Evolutionary conservation across 2,888 invertebrate species (phyloP), one percentile per base, ranked within the genome.

Genomic region (Ormyrus labotus): DNA sequence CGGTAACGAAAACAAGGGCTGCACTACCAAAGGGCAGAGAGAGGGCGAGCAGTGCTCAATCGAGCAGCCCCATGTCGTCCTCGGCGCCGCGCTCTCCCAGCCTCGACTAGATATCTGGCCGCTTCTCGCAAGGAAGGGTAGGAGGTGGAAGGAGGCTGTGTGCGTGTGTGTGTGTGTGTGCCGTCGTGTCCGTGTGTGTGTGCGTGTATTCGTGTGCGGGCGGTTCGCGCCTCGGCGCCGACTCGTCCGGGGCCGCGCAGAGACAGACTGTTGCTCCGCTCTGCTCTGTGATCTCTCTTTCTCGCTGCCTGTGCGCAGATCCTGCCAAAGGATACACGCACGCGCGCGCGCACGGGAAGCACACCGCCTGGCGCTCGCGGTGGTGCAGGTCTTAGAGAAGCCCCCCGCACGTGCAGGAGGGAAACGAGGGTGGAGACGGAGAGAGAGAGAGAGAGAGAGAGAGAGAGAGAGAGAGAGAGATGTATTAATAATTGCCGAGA

Each of bases 311-410:
- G 19, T 19, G 19, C 19, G 19, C 19, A 19, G 19, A 19, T 19
- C 19, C 19, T 19, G 50, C 8, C 9, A n/a, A n/a, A 19, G 19
- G 19, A 19, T 19, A 50, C 19, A 72, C 72, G 67, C 78, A 71
- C 48, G 60, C 60, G 78, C 71, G 78, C 78, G 78, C 78, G 78
- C 78, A 65, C 19, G 53, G 19, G 19, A 19, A 19, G 1, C 19
- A 19, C 19, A 19, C 1, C 19, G 19, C 1, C 19, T 19, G 5
- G 47, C 3, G 63, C 6, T 10, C 6, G 47, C 5, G 63, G 10
- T 19, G 34, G 10, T 19, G 34, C 19, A 34, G 6, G 9, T 5
- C 1, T 60, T 0, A 2, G 10, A 10, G 10, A 19, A 19, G 19
- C 19, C 19, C 19, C n/a, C n/a, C n/a, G 57, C 57, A 57, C 57